Percentiles rank a stretch among this genome's conserved stretches.
These are phyloP conservation scores for Nylanderia fulva DNA, from an alignment of 1,140 invertebrate species.

Conservation along the genomic window DNA sequence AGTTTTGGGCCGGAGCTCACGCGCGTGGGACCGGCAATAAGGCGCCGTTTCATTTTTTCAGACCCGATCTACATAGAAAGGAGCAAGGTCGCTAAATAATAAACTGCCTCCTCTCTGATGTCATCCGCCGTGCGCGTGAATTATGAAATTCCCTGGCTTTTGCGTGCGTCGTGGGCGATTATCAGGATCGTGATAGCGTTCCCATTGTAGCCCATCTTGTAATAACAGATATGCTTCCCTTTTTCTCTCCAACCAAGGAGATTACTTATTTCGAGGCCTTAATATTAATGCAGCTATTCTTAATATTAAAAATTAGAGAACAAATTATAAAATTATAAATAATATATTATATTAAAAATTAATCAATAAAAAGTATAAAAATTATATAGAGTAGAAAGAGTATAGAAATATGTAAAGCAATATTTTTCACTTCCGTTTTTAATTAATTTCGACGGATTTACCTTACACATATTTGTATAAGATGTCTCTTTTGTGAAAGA, in stretches of 20 bases:
- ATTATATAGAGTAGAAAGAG: not conserved
- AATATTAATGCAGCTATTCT: not conserved
- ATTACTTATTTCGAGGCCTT: not conserved
- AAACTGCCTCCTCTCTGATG: slow-evolving; percentile 37
- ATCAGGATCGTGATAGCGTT: slow-evolving; percentile 32
- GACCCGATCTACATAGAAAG: slow-evolving; percentile 17
- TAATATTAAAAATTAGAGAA: not conserved
- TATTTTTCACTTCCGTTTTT: no score
- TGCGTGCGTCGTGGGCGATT: slow-evolving; percentile 21
- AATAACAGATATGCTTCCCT: slow-evolving; percentile 15
- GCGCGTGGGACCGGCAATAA: not conserved
- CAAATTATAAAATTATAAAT: no score
- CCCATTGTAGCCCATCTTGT: not conserved
- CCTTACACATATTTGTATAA: no score
- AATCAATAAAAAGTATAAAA: no score
- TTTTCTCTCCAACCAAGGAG: not conserved
- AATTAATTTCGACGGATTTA: no score
- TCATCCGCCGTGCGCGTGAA: slow-evolving; percentile 50
- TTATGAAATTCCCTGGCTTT: slow-evolving; percentile 46
- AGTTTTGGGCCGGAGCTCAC: slow-evolving; percentile 26
- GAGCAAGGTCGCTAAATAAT: slow-evolving; percentile 60
- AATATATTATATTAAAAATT: no score
- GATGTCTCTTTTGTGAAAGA: not conserved
- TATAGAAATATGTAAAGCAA: no score
- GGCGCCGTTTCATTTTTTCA: not conserved